Evolutionary conservation across 2,888 invertebrate species (phyloP), one percentile per base, ranked within the genome.

Genomic region (Diadromus collaris): DNA sequence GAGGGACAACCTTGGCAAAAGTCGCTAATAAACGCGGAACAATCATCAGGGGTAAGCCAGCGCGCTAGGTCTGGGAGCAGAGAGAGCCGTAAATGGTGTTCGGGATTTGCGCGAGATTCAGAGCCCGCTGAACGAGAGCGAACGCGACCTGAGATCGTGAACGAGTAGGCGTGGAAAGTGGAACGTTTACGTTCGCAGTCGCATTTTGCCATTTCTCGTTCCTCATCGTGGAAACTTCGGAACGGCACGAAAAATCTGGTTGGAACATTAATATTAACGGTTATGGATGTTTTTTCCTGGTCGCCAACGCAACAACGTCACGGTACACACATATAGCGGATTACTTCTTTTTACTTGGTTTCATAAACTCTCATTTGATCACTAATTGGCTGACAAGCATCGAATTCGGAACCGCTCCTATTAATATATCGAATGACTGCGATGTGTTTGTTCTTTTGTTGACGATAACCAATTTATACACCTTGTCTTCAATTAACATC

Each of bases 141-240:
- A 67, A 44, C 41, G 32, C 56, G 48, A 41, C 24, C 13, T 13
- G 41, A 24, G 44, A 48, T 38, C 48, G 51, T 27, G 51, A 51
- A 24, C 9, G 41, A 65, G 34, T 44, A n/a, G 54, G 44, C 69
- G 69, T 70, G 69, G 69, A 78, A 78, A 78, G 69, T 74, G 54
- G 60, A 73, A 44, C 73, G 32, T 41, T 51, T 32, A 19, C 32
- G 41, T 44, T 9, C 24, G 51, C 7, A 38, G 21, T 21, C 19
- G 13, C 65, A 32, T 21, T 9, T 44, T 34, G n/a, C 38, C 24
- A 21, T n/a, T 32, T 67, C 38, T 24, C 64, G 21, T 65, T 65
- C 19, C 29, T 34, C 32, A 19, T 19, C 19, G n/a, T 48, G 19
- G 19, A 29, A 29, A 48, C 46, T 48, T 48, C 27, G 48, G 21